Base-by-base conservation (phyloP, 2,888 invertebrate species). In the Carpatolechia fugitivella region DNA sequence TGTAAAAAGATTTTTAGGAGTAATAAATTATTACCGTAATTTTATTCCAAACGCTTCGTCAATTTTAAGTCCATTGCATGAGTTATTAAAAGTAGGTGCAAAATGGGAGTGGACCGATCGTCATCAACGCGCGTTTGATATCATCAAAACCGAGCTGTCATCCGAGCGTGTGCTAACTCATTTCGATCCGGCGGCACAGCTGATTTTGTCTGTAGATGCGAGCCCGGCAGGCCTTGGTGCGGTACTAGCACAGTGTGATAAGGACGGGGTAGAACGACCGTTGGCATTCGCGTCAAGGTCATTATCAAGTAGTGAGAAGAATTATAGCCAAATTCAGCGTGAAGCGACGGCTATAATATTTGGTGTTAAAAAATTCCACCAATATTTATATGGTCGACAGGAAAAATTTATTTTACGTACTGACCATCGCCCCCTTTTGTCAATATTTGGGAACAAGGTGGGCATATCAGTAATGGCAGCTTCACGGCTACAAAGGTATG, bases 21-120 rank as follows among this genome's bases (percentile, higher is more conserved):
- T 60, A 16, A 55, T 60, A 2, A 60, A 61, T 16, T 58, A 60
- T 13, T 60, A 60, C 20, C 33, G 59, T 8, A 61, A 30, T 47
- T 59, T 40, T 10, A 40, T 40, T 16, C 40, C 40, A 7, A 40
- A 40, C 40, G 40, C 16, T 3, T 40, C 40, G 16, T 5, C 7
- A 3, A 4, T 40, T 4, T 1, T 40, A 10, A 40, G 40, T 16
- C 40, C 40, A 1, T 40, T 40, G 40, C 18, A 40, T 10, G 40
- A 40, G 1, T 40, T 40, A 6, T 7, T 40, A 1, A 8, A 14
- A 2, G 14, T 14, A 3, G 38, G 8, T 8, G 8, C 6, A 1
- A 16, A 7, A 1, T 40, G 16, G 16, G 16, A 14, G 16, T 16
- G 16, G 40, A 13, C 13, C 6, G 36, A 36, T 5, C 7, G 36